Conservation (phyloP, 2,797 vertebrate species). For the Hypotaenidia okinawae region DNA sequence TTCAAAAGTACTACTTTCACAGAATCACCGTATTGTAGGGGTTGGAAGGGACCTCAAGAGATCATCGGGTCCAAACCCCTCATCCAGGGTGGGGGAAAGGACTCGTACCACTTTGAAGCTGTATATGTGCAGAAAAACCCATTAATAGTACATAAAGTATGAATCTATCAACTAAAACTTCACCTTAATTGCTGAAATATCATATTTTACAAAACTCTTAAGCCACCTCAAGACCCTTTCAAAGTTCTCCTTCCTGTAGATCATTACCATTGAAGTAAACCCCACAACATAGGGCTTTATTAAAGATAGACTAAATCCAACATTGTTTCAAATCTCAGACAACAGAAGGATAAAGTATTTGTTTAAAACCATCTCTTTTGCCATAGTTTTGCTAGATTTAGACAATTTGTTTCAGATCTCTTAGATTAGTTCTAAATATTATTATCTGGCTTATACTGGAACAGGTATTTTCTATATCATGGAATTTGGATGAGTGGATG, state of each 20-base stretch:
- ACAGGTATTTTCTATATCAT: neutral
- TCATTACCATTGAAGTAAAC: neutral
- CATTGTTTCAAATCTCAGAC: neutral
- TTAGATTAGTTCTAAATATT: neutral
- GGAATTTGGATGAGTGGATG: neutral
- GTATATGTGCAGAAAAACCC: neutral
- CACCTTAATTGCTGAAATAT: neutral
- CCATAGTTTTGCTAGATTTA: neutral
- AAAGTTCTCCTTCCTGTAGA: neutral
- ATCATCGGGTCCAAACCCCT: too few relatives aligned
- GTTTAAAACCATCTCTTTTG: neutral
- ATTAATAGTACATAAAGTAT: neutral
- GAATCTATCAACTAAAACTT: neutral
- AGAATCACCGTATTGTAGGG: too few relatives aligned
- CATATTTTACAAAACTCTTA: neutral
- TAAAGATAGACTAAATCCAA: neutral
- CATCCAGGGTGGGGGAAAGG: neutral
- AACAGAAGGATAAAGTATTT: neutral
- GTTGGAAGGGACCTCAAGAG: too few relatives aligned
- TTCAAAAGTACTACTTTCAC: neutral
- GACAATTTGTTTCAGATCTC: neutral
- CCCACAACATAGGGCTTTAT: rapidly evolving
- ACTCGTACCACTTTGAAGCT: neutral
- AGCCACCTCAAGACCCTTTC: neutral
- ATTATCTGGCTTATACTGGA: neutral